Evolutionary conservation across 2,113 vertebrate species (phyloP), one percentile per base, ranked within the genome.

Genomic region (Montifringilla adamsi): DNA sequence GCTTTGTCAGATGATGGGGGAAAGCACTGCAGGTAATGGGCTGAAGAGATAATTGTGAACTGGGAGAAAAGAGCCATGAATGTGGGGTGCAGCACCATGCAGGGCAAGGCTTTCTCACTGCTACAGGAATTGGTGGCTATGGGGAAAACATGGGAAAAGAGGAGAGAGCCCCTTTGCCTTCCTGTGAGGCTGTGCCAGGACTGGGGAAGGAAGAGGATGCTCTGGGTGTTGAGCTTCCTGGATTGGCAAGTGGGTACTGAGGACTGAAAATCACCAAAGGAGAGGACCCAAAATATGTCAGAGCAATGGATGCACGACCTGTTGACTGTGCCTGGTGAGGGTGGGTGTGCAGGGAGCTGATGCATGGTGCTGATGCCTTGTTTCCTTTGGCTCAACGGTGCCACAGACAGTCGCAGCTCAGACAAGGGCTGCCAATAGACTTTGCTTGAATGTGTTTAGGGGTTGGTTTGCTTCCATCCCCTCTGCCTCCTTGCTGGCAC

Each of bases 331-430:
- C 9, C 28, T 75, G 52, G 47, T 3, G 8, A 81, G 73, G 23
- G 56, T 6, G 6, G 43, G 47, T 53, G 37, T 2, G 20, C 46
- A n/a, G 77, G 49, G 58, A 49, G 33, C 80, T 59, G 37, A 37
- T 37, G 74, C 22, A 17, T 1, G 0, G 28, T 23, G 88, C 56
- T 74, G 60, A n/a, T 70, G 56, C 7, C 33, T 66, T 28, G 4
- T 70, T 68, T 75, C 12, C 26, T 81, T 49, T 35, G 35, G 24
- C 70, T 47, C 0, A 0, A 12, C 28, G 47, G 43, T 75, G 64
- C 33, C 28, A 28, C 0, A 0, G 39, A 12, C 35, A 43, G 47
- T 39, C 43, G 27, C 1, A 4, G 28, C 58, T 73, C 70, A 28
- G 41, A 21, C 11, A 31, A 70, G 27, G 44, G 39, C 62, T 88